Percentiles rank a stretch among this genome's conserved stretches.
These are phyloP conservation scores for Neuroscelio doddi DNA, from an alignment of 2,888 invertebrate species.

Conservation along the genomic window DNA sequence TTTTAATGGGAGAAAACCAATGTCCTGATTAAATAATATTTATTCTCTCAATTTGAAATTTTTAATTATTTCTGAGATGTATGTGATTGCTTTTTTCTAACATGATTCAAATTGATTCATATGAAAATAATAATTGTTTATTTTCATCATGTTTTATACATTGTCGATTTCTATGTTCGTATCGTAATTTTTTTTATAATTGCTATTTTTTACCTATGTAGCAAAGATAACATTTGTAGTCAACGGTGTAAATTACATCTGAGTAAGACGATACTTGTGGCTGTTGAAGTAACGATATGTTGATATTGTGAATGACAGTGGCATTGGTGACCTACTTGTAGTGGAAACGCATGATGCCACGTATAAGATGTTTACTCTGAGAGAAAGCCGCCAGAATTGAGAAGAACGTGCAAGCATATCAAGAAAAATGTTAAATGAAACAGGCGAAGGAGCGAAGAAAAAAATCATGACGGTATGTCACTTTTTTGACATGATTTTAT, in stretches of 20 bases:
- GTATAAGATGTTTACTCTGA: slow-evolving; percentile 28
- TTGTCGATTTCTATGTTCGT: too few species aligned
- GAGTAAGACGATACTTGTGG: neutral
- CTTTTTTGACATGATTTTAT: slow-evolving; percentile 1
- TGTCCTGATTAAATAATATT: too few species aligned
- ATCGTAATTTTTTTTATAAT: too few species aligned
- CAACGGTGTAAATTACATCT: neutral
- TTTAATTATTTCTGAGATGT: too few species aligned
- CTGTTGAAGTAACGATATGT: slow-evolving; percentile 9
- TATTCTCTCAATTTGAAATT: too few species aligned
- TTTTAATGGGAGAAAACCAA: too few species aligned
- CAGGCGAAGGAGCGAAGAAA: slow-evolving; percentile 53
- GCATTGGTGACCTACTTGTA: slow-evolving; percentile 35
- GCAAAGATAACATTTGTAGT: neutral
- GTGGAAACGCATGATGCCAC: slow-evolving; percentile 31
- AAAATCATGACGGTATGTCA: slow-evolving; percentile 59
- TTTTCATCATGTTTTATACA: too few species aligned
- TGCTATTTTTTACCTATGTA: neutral
- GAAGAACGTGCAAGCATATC: slow-evolving; percentile 15
- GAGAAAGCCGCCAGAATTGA: slow-evolving; percentile 30
- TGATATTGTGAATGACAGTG: slow-evolving; percentile 31
- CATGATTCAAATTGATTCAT: too few species aligned
- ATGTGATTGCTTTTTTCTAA: too few species aligned
- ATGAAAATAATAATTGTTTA: too few species aligned
- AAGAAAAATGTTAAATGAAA: slow-evolving; percentile 47